Conservation (phyloP, 2,888 invertebrate species). For the Epirrita christyi region DNA sequence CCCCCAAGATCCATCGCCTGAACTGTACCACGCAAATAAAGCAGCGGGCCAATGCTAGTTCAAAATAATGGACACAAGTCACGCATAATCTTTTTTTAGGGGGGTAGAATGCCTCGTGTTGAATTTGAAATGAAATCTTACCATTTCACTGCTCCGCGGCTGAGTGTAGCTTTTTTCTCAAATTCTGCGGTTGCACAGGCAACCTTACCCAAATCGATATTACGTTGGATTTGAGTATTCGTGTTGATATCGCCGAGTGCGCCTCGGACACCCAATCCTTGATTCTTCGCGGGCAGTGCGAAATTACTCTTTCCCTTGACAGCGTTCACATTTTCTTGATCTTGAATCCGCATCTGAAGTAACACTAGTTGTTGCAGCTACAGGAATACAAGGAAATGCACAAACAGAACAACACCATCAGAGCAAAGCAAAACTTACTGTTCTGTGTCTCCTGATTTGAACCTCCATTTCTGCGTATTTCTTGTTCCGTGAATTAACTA, state of each 20-base stretch:
- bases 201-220: constrained; percentile 61
- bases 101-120: constrained; percentile 29
- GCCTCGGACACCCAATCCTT: constrained; percentile 64
- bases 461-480: constrained; percentile 57
- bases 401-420: constrained; percentile 1
- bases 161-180: constrained; percentile 66
- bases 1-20: too few species aligned
- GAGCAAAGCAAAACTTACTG: constrained; percentile 54
- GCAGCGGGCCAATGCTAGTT: too few species aligned
- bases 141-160: constrained; percentile 57
- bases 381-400: background rate
- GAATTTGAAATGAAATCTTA: constrained; percentile 34
- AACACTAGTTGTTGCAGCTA: constrained; percentile 6
- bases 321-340: constrained; percentile 71
- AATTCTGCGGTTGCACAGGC: constrained; percentile 64
- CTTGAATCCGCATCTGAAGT: constrained; percentile 60
- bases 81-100: background rate
- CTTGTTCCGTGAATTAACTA: constrained; percentile 3
- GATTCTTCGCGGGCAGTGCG: constrained; percentile 57
- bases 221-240: constrained; percentile 67
- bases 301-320: constrained; percentile 61
- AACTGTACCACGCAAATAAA: too few species aligned
- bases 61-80: too few species aligned
- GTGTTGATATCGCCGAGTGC: constrained; percentile 74
- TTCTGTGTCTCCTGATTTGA: constrained; percentile 61